Percentiles rank a stretch among this genome's conserved stretches.
Conservation (phyloP, 2,888 invertebrate species). For the Synanthedon myopaeformis region DNA sequence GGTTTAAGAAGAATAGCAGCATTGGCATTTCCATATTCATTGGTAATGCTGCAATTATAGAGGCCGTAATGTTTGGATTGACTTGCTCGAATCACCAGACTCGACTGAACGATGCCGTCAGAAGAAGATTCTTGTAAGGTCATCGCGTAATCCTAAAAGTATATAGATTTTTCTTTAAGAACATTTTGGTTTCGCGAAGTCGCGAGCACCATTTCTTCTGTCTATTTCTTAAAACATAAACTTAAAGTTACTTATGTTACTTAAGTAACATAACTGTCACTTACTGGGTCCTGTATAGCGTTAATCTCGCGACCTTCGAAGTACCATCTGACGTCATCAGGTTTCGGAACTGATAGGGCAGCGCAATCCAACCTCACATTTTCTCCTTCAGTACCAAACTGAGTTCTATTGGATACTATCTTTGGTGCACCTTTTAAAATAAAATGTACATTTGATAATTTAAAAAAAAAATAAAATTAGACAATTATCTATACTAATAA, state of each 20-base stretch:
- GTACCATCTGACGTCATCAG: constrained; percentile 88
- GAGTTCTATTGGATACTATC: constrained; percentile 84
- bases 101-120: constrained; percentile 83
- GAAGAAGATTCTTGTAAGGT: constrained; percentile 77
- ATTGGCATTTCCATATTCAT: constrained; percentile 88
- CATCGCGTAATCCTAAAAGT: constrained; percentile 71
- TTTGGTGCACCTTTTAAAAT: constrained; percentile 74
- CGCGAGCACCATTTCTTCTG: no score
- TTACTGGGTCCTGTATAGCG: constrained; percentile 71
- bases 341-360: constrained; percentile 88
- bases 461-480: neutral
- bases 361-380: constrained; percentile 86
- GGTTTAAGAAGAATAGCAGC: constrained; percentile 86
- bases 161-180: neutral
- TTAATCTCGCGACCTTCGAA: constrained; percentile 86
- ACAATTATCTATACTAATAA: neutral
- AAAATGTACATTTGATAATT: neutral
- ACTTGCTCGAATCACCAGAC: constrained; percentile 86
- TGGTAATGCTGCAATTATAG: constrained; percentile 94
- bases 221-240: no score
- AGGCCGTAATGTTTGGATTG: constrained; percentile 87
- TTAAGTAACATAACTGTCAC: constrained; percentile 8
- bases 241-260: neutral
- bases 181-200: neutral
- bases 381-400: constrained; percentile 84